These are phyloP conservation scores for Thunnus thynnus DNA, from an alignment of 2,113 vertebrate species.

Conservation along the genomic window DNA sequence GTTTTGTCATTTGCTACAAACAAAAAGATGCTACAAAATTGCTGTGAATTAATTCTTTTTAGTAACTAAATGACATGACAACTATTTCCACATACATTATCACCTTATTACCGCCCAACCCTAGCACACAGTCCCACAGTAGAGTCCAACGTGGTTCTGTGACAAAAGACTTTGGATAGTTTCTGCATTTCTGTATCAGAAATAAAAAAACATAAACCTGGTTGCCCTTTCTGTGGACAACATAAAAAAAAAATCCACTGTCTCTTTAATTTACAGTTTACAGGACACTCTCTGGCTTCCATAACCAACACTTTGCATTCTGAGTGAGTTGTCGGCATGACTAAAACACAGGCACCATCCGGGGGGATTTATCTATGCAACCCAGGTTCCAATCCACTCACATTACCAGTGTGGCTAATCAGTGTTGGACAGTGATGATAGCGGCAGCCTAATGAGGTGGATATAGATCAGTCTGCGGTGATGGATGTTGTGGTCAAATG, in stretches of 20 bases:
- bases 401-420: slow-evolving; percentile 66
- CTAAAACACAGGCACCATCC: slow-evolving; percentile 41
- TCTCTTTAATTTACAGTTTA: slow-evolving; percentile 3
- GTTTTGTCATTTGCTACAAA: not conserved
- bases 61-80: not conserved
- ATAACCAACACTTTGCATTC: slow-evolving; percentile 14
- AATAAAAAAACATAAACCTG: slow-evolving; percentile 3
- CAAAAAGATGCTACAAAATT: not conserved
- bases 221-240: not conserved
- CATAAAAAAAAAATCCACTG: not conserved
- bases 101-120: not conserved
- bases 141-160: too few species aligned
- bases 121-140: not conserved
- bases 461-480: slow-evolving; percentile 69
- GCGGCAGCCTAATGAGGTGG: slow-evolving; percentile 64
- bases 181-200: not conserved
- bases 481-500: slow-evolving; percentile 73
- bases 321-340: slow-evolving; percentile 48
- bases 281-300: not conserved
- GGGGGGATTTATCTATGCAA: slow-evolving; percentile 47
- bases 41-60: not conserved
- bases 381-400: slow-evolving; percentile 45
- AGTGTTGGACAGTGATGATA: slow-evolving; percentile 62
- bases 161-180: not conserved
- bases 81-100: not conserved